These are phyloP conservation scores for Hormaphis cornu DNA, from an alignment of 1,140 invertebrate species.

Conservation along the genomic window DNA sequence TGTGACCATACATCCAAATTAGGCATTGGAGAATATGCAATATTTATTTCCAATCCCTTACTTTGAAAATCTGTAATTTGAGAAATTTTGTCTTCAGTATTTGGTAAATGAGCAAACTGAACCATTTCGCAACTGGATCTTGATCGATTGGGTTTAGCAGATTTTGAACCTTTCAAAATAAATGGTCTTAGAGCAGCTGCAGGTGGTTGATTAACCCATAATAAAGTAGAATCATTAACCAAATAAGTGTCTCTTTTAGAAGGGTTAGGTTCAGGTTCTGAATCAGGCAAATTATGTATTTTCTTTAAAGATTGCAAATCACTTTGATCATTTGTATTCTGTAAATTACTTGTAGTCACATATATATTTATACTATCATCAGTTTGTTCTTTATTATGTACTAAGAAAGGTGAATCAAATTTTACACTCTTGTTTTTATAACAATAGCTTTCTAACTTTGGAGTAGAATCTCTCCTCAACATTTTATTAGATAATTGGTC, in stretches of 20 bases:
- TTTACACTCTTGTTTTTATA: neutral
- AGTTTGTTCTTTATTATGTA: neutral
- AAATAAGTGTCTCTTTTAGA: conserved; percentile 17
- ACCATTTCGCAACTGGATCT: neutral
- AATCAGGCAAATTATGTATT: neutral
- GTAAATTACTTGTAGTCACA: neutral
- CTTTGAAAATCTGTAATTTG: too few relatives aligned
- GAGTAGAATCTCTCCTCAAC: neutral
- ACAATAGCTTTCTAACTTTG: neutral
- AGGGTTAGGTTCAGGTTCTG: neutral
- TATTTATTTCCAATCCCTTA: too few relatives aligned
- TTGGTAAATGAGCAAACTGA: conserved; percentile 21
- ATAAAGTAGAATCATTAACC: too few relatives aligned
- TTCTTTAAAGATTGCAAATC: neutral
- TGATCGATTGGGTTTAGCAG: neutral
- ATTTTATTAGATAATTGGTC: neutral
- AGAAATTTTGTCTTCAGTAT: conserved; percentile 9
- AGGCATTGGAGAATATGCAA: neutral
- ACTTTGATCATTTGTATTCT: neutral
- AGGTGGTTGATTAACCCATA: too few relatives aligned
- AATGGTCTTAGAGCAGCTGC: neutral
- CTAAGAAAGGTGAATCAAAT: neutral
- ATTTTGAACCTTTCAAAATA: conserved; percentile 21
- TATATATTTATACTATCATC: too few relatives aligned
- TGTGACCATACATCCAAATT: neutral